Conservation (phyloP, 2,797 vertebrate species). For the Leptoclinus maculatus region DNA sequence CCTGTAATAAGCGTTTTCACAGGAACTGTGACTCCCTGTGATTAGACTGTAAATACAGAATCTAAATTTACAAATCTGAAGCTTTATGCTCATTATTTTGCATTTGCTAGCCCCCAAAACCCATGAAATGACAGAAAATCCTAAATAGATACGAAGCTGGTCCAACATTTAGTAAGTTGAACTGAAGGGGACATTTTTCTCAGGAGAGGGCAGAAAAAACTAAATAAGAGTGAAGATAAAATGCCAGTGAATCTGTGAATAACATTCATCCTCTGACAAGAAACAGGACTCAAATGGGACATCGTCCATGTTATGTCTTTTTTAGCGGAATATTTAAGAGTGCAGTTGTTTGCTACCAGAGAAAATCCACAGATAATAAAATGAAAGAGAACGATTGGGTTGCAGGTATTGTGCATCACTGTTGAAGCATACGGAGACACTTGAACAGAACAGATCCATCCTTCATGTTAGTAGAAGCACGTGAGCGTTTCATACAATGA, state of each 20-base stretch:
- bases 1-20: neutral
- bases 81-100: slow-evolving; percentile 1
- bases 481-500: neutral
- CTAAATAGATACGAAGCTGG: neutral
- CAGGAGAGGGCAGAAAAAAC: neutral
- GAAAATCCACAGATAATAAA: too few species aligned
- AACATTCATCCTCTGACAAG: neutral
- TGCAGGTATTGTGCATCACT: too few species aligned
- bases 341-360: too few species aligned
- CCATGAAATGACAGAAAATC: slow-evolving; percentile 16
- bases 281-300: neutral
- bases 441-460: too few species aligned
- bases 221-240: neutral
- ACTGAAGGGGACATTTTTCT: neutral
- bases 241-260: neutral
- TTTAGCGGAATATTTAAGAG: neutral
- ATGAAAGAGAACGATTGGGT: too few species aligned
- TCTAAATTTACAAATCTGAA: neutral
- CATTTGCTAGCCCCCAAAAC: neutral
- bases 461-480: too few species aligned
- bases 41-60: neutral
- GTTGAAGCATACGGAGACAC: too few species aligned
- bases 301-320: neutral
- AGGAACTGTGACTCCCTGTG: neutral
- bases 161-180: neutral